A percentile compares a stretch with the other conserved stretches of the same genome.
These are phyloP conservation scores for Mormyrus proboscirostris DNA, from an alignment of 2,797 vertebrate species.

Conservation along the genomic window DNA sequence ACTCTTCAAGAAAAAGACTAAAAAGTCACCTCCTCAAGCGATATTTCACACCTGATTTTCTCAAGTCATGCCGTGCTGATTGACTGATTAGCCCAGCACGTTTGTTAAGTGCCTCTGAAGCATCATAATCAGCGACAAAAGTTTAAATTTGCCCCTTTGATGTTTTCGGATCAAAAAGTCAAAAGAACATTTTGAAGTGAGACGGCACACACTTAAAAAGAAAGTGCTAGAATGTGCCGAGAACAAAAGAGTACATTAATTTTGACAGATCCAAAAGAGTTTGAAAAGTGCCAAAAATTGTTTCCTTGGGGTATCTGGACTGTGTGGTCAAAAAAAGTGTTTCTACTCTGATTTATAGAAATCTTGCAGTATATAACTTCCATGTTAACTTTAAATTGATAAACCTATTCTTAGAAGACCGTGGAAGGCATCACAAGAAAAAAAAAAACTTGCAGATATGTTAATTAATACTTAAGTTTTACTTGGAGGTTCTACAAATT, in stretches of 20 bases:
- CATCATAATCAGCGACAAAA: slow-evolving; percentile 1
- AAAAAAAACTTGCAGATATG: neutral
- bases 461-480: neutral
- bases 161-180: neutral
- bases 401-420: neutral
- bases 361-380: neutral
- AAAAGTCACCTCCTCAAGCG: neutral
- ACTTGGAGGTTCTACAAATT: neutral
- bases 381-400: neutral
- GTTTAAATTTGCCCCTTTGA: neutral
- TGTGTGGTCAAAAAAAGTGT: neutral
- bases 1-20: neutral
- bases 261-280: neutral
- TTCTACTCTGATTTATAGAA: neutral
- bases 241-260: neutral
- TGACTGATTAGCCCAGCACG: slow-evolving; percentile 4
- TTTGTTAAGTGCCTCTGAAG: neutral
- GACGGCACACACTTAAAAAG: neutral
- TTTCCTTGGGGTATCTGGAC: neutral
- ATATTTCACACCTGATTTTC: neutral
- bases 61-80: neutral
- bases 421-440: neutral
- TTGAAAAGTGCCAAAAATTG: neutral
- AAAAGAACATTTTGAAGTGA: slow-evolving; percentile 2
- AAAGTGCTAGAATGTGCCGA: neutral